phyloP scores from a whole-genome alignment of 2,797 vertebrate genomes.

The Notoglanidium macrostoma region DNA sequence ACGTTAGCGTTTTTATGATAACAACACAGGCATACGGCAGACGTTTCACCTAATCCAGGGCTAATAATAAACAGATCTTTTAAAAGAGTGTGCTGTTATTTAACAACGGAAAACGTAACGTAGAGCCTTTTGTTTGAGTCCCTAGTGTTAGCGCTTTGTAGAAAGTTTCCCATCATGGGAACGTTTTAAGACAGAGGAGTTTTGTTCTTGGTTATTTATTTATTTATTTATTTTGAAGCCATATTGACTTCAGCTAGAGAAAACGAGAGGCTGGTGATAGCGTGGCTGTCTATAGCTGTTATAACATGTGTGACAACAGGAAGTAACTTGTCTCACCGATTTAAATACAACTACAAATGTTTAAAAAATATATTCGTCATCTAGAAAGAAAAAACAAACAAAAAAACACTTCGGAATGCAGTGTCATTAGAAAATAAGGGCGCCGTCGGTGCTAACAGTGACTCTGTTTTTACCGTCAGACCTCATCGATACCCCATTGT shows the following conservation, averaged over 20 bases:
- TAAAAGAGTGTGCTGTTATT: neutral
- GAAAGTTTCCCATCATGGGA: slow-evolving; percentile 2
- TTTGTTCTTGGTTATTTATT: neutral
- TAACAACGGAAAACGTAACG: neutral
- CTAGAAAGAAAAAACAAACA: no score
- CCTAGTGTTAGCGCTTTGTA: neutral
- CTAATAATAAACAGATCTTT: neutral
- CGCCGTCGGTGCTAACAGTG: neutral
- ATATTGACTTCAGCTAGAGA: neutral
- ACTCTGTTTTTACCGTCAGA: neutral
- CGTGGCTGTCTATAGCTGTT: neutral
- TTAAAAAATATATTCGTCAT: neutral
- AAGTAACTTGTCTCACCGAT: neutral
- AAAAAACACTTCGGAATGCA: no score
- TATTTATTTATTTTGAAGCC: neutral
- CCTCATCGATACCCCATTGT: neutral
- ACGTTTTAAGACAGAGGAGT: neutral
- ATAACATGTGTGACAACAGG: neutral
- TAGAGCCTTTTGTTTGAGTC: neutral
- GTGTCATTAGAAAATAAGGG: neutral
- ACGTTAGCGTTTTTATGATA: neutral
- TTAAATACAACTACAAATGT: neutral
- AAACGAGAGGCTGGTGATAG: neutral
- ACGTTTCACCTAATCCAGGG: neutral
- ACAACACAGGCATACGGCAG: neutral